phyloP scores from a whole-genome alignment of 2,113 vertebrate species.

The Laticauda colubrina region DNA sequence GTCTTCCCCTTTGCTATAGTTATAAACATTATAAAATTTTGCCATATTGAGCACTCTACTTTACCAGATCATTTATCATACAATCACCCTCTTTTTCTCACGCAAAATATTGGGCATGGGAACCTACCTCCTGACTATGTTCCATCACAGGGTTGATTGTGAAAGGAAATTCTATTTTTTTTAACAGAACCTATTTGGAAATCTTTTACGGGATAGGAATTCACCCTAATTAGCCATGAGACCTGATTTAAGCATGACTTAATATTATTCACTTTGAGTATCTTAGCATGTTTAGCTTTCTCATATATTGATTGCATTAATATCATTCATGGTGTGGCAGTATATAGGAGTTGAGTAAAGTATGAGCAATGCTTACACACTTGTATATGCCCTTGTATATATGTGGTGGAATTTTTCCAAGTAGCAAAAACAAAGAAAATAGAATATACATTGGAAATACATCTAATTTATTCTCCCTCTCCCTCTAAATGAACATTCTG shows the following conservation, averaged over 20 bases:
- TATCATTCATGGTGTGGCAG: not conserved
- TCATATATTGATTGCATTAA: not conserved
- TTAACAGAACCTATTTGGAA: not conserved
- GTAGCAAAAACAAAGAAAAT: not conserved
- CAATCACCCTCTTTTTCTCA: not conserved
- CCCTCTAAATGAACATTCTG: conserved; percentile 26
- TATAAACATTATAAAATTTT: not conserved
- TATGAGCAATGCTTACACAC: not conserved
- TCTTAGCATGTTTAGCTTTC: not conserved
- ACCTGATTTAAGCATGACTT: not conserved
- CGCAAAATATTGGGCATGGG: not conserved
- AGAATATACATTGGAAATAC: not conserved
- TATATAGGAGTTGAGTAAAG: not conserved
- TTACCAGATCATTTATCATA: not conserved
- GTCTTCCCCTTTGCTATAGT: not conserved
- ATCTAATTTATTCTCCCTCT: not conserved
- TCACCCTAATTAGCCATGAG: not conserved
- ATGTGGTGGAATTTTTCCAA: not conserved
- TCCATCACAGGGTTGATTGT: not conserved
- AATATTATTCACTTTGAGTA: not conserved
- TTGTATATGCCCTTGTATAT: not conserved
- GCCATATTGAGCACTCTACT: not conserved
- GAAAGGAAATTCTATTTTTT: not conserved
- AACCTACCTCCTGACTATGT: not conserved
- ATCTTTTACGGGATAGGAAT: not conserved